phyloP scores from a whole-genome alignment of 2,888 invertebrate species.

The Callinectes sapidus region DNA sequence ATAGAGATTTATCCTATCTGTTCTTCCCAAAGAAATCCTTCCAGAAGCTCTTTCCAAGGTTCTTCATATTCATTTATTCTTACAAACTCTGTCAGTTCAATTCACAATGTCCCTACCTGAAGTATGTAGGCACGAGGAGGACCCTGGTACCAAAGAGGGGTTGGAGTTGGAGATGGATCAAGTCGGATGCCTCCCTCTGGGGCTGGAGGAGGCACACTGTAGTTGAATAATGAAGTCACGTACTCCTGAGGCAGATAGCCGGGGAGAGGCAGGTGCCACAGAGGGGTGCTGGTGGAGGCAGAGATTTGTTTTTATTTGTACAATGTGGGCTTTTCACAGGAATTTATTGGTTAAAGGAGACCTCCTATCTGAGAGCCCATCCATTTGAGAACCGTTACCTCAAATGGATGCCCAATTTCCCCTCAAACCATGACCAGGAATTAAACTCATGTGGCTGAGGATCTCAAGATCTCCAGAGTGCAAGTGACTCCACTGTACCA shows the following conservation, averaged over 20 bases:
- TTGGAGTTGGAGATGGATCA: slow-evolving; percentile 73
- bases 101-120: slow-evolving; percentile 63
- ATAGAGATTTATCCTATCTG: neutral
- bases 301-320: too few relatives aligned
- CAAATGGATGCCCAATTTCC: too few relatives aligned
- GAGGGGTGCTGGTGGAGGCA: slow-evolving; percentile 82
- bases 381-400: too few relatives aligned
- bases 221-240: slow-evolving; percentile 74
- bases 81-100: neutral
- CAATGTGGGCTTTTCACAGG: too few relatives aligned
- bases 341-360: too few relatives aligned
- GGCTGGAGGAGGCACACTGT: slow-evolving; percentile 71
- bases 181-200: slow-evolving; percentile 68
- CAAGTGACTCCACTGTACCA: too few relatives aligned
- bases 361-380: too few relatives aligned
- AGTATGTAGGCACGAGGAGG: slow-evolving; percentile 78
- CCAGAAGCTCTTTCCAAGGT: neutral
- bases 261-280: slow-evolving; percentile 90
- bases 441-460: too few relatives aligned
- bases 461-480: too few relatives aligned
- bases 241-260: slow-evolving; percentile 88
- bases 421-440: too few relatives aligned
- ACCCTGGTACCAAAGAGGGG: slow-evolving; percentile 77
- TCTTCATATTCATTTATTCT: neutral
- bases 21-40: neutral